These are phyloP conservation scores for Aricia agestis DNA, from an alignment of 1,140 invertebrate species.

Conservation along the genomic window DNA sequence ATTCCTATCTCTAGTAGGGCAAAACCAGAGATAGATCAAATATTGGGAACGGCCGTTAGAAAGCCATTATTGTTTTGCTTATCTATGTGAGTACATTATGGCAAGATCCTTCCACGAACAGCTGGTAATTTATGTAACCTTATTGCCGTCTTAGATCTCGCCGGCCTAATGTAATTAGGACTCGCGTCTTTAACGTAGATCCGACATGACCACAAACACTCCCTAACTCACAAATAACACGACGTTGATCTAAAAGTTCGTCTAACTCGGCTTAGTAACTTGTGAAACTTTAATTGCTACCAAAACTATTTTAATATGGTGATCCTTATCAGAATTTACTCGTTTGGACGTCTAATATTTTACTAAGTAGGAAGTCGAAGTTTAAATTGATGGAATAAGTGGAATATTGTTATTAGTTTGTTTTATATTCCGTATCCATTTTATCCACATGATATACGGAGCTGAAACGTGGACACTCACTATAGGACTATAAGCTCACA, in stretches of 20 bases:
- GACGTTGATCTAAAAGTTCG: slow-evolving; percentile 12
- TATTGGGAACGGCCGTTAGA: no score
- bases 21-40: no score
- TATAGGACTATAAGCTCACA: no score
- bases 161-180: slow-evolving; percentile 2
- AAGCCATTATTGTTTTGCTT: no score
- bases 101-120: not conserved
- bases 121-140: not conserved
- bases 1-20: no score
- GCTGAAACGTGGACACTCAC: no score
- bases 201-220: slow-evolving; percentile 1
- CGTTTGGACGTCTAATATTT: not conserved
- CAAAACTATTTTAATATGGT: slow-evolving; percentile 13
- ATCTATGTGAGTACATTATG: no score
- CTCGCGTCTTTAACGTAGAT: slow-evolving; percentile 2
- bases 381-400: no score
- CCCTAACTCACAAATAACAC: not conserved
- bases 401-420: no score
- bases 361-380: not conserved
- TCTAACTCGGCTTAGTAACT: slow-evolving; percentile 1
- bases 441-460: no score
- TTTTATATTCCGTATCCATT: no score
- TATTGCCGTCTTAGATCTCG: not conserved
- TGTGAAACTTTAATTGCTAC: slow-evolving; percentile 14
- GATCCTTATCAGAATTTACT: slow-evolving; percentile 11